Percentiles rank a stretch among this genome's conserved stretches.
Evolutionary conservation across 2,113 vertebrate species (phyloP).

Genomic region (Oncorhynchus keta): DNA sequence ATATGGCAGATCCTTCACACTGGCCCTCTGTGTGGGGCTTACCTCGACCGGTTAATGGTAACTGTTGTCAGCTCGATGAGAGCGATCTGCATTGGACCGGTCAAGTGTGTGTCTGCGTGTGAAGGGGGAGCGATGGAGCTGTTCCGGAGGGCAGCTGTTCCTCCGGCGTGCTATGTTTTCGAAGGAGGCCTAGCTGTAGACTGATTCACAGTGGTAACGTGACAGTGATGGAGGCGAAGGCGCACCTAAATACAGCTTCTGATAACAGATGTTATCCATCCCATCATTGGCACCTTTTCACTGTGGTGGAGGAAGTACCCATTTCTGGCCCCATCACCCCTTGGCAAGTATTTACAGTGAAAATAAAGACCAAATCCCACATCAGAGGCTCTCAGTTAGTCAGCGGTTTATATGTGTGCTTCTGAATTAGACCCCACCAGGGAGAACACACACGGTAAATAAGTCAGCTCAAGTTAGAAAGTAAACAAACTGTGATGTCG

Average conservation of each 20-base stretch:
- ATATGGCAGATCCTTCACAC: not conserved
- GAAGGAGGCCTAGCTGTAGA: not conserved
- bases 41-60: not conserved
- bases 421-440: not conserved
- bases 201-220: not conserved
- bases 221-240: not conserved
- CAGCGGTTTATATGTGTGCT: not conserved
- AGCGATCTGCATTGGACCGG: not conserved
- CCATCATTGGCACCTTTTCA: not conserved
- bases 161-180: not conserved
- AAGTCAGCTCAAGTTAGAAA: conserved; percentile 35
- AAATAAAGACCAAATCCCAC: not conserved
- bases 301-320: not conserved
- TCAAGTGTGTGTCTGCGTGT: not conserved
- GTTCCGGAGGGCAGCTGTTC: not conserved
- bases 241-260: not conserved
- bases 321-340: not conserved
- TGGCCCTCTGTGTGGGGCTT: not conserved
- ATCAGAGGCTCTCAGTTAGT: not conserved
- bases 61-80: not conserved
- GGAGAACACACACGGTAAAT: not conserved
- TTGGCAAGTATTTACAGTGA: not conserved
- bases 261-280: not conserved
- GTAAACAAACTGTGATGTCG: conserved; percentile 50
- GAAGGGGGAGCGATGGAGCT: not conserved